Evolutionary conservation across 1,140 invertebrate species (phyloP).

Genomic region (Drosophila kanapiae): DNA sequence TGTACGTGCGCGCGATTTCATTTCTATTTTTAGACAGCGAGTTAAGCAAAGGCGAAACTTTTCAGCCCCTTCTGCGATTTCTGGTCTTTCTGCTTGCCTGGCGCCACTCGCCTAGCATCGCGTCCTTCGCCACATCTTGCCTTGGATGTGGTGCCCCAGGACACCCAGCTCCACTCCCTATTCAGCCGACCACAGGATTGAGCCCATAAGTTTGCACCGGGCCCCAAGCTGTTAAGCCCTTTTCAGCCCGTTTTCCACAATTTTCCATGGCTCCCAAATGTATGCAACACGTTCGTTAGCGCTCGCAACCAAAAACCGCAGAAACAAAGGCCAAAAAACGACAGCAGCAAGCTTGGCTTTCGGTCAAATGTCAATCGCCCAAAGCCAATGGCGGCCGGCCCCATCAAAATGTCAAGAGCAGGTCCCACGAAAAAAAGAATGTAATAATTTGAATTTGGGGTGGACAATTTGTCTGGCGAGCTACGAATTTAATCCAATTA

Average conservation of each 20-base stretch:
- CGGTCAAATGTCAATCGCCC: slow-evolving; percentile 53
- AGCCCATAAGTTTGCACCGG: slow-evolving; percentile 26
- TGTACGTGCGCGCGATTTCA: slow-evolving; percentile 79
- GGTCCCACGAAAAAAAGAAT: background rate
- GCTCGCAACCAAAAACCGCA: slow-evolving; percentile 23
- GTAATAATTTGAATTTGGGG: slow-evolving; percentile 30
- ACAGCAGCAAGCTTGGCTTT: slow-evolving; percentile 5
- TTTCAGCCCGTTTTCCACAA: slow-evolving; percentile 6
- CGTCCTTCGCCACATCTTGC: slow-evolving; percentile 40
- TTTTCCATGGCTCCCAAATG: slow-evolving; percentile 38
- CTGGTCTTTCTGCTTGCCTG: slow-evolving; percentile 41
- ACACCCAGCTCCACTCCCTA: background rate
- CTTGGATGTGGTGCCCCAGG: slow-evolving; percentile 6
- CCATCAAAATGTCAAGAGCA: slow-evolving; percentile 50
- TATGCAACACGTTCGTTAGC: slow-evolving; percentile 54
- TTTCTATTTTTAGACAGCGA: slow-evolving; percentile 78
- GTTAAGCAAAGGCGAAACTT: slow-evolving; percentile 69
- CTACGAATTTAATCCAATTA: slow-evolving; percentile 19
- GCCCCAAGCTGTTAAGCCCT: slow-evolving; percentile 52
- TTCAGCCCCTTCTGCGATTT: slow-evolving; percentile 44
- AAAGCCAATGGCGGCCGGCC: slow-evolving; percentile 37
- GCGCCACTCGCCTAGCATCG: slow-evolving; percentile 52
- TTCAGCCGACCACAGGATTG: slow-evolving; percentile 18
- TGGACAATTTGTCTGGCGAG: slow-evolving; percentile 22
- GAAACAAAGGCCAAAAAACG: slow-evolving; percentile 31